Percentiles rank a stretch among this genome's conserved stretches.
These are phyloP conservation scores for Cyrtodaria siliqua DNA, from an alignment of 2,888 invertebrate genomes.

Conservation along the genomic window DNA sequence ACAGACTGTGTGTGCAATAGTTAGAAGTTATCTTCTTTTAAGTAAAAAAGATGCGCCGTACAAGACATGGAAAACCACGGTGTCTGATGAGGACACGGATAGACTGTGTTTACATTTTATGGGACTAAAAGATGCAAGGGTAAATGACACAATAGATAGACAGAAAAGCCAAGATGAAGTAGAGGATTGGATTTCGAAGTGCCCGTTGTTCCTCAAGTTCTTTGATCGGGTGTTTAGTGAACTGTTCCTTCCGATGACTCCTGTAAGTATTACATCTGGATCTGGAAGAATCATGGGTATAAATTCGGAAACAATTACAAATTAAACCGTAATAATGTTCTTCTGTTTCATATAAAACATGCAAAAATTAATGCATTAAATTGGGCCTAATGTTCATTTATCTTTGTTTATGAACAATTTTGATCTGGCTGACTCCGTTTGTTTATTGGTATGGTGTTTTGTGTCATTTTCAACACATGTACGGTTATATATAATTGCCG, in stretches of 20 bases:
- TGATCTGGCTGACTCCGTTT: too few species aligned
- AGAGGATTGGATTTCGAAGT: constrained; percentile 74
- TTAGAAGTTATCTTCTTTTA: constrained; percentile 33
- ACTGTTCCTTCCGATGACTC: constrained; percentile 73
- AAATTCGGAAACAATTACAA: too few species aligned
- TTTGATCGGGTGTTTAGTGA: constrained; percentile 74
- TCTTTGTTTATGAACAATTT: too few species aligned
- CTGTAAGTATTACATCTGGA: constrained; percentile 22
- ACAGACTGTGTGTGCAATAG: constrained; percentile 45
- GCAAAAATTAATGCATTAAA: too few species aligned
- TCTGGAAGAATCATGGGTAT: too few species aligned
- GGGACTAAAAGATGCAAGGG: constrained; percentile 19
- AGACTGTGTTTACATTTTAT: constrained; percentile 61
- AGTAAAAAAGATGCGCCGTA: constrained; percentile 33
- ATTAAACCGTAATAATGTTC: too few species aligned
- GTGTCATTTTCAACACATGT: too few species aligned
- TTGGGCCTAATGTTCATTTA: too few species aligned
- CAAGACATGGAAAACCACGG: constrained; percentile 69
- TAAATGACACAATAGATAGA: constrained; percentile 22
- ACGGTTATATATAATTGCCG: too few species aligned
- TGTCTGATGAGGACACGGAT: constrained; percentile 45
- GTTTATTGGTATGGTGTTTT: too few species aligned
- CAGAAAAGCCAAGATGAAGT: constrained; percentile 62
- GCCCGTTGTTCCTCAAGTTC: constrained; percentile 71
- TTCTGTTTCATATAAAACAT: too few species aligned